Conservation (phyloP, 2,797 vertebrate species). For the Sorex maritimensis region DNA sequence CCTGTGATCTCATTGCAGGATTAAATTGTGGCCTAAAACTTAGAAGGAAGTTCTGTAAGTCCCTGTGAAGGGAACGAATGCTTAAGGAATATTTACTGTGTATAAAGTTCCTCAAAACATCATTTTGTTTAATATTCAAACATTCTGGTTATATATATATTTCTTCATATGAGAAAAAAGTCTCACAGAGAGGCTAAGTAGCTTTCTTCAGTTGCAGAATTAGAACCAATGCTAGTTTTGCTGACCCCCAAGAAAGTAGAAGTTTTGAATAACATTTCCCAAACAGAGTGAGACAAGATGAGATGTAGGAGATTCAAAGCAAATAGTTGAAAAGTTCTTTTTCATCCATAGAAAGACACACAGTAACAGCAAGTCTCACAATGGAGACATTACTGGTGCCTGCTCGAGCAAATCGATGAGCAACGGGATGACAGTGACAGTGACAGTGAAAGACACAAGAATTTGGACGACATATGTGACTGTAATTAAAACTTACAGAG, state of each 20-base stretch:
- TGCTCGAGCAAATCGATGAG: too few relatives aligned
- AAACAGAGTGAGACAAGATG: conserved; percentile 2
- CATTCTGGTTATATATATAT: background rate
- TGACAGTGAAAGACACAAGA: background rate
- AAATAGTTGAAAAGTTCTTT: background rate
- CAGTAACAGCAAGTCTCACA: too few relatives aligned
- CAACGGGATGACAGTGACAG: too few relatives aligned
- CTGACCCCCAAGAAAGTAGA: conserved; percentile 3
- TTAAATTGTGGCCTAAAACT: background rate
- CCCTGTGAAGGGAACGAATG: background rate
- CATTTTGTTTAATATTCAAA: conserved; percentile 14
- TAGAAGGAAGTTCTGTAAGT: background rate
- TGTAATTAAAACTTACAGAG: conserved; percentile 34
- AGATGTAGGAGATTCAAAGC: background rate
- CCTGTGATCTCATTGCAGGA: background rate
- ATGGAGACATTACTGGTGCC: too few relatives aligned
- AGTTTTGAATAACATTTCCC: conserved; percentile 19
- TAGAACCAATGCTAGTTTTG: background rate
- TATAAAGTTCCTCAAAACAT: background rate
- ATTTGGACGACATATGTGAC: background rate
- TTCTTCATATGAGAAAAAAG: conserved; percentile 14
- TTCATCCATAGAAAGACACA: background rate
- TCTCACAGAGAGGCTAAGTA: background rate
- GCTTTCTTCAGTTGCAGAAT: background rate
- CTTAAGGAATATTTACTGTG: background rate